Base-by-base conservation (phyloP, 1,140 invertebrate species). In the Drosophila dunni region DNA sequence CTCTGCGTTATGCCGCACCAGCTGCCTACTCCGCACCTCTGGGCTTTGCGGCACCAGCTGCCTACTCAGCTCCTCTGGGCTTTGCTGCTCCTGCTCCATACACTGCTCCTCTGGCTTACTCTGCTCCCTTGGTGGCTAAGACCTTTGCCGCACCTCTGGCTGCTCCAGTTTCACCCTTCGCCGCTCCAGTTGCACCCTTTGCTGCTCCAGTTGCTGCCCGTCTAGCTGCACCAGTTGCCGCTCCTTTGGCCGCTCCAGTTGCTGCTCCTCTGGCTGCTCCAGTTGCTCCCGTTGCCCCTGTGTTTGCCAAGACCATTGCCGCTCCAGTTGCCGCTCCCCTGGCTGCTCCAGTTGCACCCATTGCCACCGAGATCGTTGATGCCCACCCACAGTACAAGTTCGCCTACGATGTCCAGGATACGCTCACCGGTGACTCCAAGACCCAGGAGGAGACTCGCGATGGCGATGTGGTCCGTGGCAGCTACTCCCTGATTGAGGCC, bases 401-500 rank as follows among this genome's bases (percentile, higher is more conserved):
- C 75, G 92, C 93, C 33, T 94, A 94, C 83, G 93, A 93, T 72
- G 93, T 94, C 15, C 93, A 94, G 69, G 94, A 94, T 64, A 80
- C 91, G 15, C 78, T 93, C 74, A 95, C 93, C 81, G 94, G 94
- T 8, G 94, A 94, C 83, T 92, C 92, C 44, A 94, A 94, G 91
- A 93, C 91, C 36, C 94, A 94, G 72, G 93, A 94, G 69, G 94
- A 94, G 77, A 92, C 90, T 8, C 93, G 94, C 17, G 93, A 94
- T 67, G 94, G 94, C 42, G 94, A 94, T 75, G 61, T 94, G n/a
- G 94, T 94, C 2, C 93, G 93, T 44, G 94, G 94, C 45, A 94
- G 93, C 66, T 94, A 94, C 92, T 94, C 93, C 7, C 82, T 94
- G 48, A 88, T 94, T 62, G 94, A 94, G 62, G 92, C 94, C 48